These are phyloP conservation scores for Leptoclinus maculatus DNA, from an alignment of 2,797 vertebrate genomes.

Conservation along the genomic window DNA sequence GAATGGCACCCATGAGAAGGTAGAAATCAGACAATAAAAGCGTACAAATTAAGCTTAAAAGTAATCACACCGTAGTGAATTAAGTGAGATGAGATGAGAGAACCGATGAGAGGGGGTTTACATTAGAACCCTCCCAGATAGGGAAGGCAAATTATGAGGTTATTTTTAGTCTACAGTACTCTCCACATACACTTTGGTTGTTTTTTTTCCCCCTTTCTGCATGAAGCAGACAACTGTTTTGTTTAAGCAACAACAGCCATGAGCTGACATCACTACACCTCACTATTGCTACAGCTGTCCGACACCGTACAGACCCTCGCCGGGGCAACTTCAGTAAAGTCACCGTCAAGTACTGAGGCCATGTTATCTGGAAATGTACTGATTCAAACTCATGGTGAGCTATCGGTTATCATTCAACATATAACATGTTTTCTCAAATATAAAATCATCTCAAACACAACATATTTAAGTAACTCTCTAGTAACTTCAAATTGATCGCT, in stretches of 20 bases:
- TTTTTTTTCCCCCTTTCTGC: conserved; percentile 54
- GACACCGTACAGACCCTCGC: conserved; percentile 38
- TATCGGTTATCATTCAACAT: conserved; percentile 71
- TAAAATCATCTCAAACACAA: conserved; percentile 74
- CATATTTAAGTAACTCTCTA: conserved; percentile 67
- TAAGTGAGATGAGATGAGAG: conserved; percentile 43
- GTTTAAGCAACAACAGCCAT: conserved; percentile 54
- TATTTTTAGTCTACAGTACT: conserved; percentile 54
- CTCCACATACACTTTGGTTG: conserved; percentile 75
- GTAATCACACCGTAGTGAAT: conserved; percentile 39
- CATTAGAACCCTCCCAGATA: conserved; percentile 42
- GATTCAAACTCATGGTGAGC: conserved; percentile 55
- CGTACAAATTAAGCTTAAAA: conserved; percentile 59
- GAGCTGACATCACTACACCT: conserved; percentile 29
- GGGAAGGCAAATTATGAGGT: conserved; percentile 63
- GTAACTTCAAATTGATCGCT: conserved; percentile 40
- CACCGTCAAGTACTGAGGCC: conserved; percentile 60
- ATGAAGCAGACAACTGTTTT: conserved; percentile 45
- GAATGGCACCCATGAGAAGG: conserved; percentile 75
- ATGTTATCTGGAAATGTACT: conserved; percentile 64
- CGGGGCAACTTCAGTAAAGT: conserved; percentile 39
- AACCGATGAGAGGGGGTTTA: conserved; percentile 16
- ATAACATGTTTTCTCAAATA: conserved; percentile 67
- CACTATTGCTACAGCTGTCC: conserved; percentile 70
- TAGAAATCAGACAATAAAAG: conserved; percentile 56